A percentile compares a stretch with the other conserved stretches of the same genome.
Conservation (phyloP, 92 coral and sea anemone species). For the Paramuricea clavata region DNA sequence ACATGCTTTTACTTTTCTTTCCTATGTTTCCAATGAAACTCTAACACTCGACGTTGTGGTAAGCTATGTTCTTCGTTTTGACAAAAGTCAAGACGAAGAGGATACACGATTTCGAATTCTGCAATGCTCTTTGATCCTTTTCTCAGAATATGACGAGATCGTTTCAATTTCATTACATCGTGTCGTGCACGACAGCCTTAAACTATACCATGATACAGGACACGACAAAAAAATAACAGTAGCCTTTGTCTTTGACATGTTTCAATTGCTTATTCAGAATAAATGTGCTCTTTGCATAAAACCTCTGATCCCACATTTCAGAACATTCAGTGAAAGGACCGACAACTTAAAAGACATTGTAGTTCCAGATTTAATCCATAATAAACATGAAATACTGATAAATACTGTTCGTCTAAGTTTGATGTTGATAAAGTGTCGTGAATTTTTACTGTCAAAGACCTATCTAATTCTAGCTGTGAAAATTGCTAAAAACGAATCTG, state of each 20-base stretch:
- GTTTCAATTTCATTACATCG: conserved; percentile 11
- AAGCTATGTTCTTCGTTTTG: conserved; percentile 21
- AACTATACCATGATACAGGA: background rate
- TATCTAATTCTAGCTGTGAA: conserved; percentile 4
- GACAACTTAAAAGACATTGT: background rate
- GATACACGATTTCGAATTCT: conserved; percentile 1
- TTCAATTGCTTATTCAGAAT: background rate
- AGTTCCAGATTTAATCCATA: background rate
- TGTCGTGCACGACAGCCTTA: conserved; percentile 17
- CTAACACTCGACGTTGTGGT: conserved; percentile 35
- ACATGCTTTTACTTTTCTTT: conserved; percentile 19
- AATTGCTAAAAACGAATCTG: background rate
- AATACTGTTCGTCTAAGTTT: background rate
- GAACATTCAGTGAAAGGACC: background rate
- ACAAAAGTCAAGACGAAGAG: conserved; percentile 26
- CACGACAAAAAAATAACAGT: background rate
- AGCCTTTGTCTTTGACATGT: background rate
- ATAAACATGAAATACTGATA: background rate
- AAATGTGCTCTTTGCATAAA: background rate
- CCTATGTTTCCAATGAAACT: conserved; percentile 27
- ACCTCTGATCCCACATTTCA: conserved; percentile 3
- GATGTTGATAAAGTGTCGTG: background rate
- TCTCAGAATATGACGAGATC: conserved; percentile 30
- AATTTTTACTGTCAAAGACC: background rate
- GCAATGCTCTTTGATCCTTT: conserved; percentile 44